Evolutionary conservation across 1,140 invertebrate genomes (phyloP).

Genomic region (Platyscapa corneri): DNA sequence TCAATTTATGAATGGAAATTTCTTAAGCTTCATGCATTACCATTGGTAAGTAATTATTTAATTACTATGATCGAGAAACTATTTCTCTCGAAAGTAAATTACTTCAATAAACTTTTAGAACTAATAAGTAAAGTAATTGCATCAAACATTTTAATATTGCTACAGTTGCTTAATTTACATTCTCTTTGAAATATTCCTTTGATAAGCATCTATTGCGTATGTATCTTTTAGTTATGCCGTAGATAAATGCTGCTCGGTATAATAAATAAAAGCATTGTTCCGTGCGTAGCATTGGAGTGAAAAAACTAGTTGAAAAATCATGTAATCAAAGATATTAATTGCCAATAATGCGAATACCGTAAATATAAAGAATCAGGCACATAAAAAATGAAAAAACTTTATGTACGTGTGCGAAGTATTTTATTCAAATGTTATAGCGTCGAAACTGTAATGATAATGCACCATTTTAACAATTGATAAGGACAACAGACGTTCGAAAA

Average conservation of each 20-base stretch:
- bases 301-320: not conserved
- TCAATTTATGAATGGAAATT: not conserved
- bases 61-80: not conserved
- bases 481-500: not conserved
- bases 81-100: not conserved
- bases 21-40: not conserved
- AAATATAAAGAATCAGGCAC: not conserved
- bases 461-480: not conserved
- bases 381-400: too few relatives aligned
- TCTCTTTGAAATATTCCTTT: conserved; percentile 14
- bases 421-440: too few relatives aligned
- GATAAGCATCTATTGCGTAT: not conserved
- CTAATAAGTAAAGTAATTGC: not conserved
- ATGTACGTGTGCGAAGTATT: too few relatives aligned
- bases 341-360: not conserved
- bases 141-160: not conserved
- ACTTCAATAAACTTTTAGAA: not conserved
- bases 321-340: conserved; percentile 13
- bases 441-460: not conserved
- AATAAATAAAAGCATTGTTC: conserved; percentile 19
- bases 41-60: not conserved
- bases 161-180: conserved; percentile 27
- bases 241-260: not conserved
- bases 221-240: not conserved
- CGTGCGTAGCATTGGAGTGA: not conserved